Percentiles rank a stretch among this genome's conserved stretches.
phyloP scores from a whole-genome alignment of 2,797 vertebrate genomes.

The Ctenosaura bakeri region DNA sequence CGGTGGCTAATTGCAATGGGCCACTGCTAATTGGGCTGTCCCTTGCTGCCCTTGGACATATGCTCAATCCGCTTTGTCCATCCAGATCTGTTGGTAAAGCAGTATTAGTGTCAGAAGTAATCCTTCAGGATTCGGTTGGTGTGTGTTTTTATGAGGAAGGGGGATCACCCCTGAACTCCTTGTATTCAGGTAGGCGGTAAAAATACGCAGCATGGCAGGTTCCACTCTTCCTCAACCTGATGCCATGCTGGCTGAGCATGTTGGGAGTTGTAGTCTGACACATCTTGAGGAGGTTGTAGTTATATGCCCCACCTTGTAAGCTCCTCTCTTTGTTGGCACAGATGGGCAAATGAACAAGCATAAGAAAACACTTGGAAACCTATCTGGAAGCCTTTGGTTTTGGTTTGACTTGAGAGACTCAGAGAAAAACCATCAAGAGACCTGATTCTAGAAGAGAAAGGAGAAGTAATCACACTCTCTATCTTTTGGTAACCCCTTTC shows the following conservation, averaged over 20 bases:
- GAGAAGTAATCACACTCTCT: neutral
- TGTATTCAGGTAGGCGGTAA: neutral
- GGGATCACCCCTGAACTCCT: neutral
- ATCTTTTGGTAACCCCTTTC: neutral
- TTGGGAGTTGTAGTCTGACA: neutral
- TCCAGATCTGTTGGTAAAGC: constrained; percentile 61
- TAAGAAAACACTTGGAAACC: neutral
- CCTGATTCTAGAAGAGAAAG: neutral
- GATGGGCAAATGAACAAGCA: neutral
- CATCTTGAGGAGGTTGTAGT: neutral
- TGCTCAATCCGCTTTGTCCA: constrained; percentile 63
- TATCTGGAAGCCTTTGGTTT: neutral
- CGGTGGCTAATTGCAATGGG: constrained; percentile 55
- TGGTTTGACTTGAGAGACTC: neutral
- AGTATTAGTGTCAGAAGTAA: constrained; percentile 60
- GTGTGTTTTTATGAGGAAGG: neutral
- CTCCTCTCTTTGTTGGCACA: neutral
- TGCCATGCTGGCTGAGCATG: neutral
- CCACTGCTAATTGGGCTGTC: constrained; percentile 55
- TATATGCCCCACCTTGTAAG: neutral
- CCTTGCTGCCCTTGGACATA: constrained; percentile 44
- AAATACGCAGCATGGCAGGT: neutral
- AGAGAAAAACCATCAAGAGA: neutral
- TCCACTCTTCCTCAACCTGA: neutral
- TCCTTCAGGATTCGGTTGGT: constrained; percentile 3